phyloP scores from a whole-genome alignment of 2,113 vertebrate species.

The Stictonetta naevosa region DNA sequence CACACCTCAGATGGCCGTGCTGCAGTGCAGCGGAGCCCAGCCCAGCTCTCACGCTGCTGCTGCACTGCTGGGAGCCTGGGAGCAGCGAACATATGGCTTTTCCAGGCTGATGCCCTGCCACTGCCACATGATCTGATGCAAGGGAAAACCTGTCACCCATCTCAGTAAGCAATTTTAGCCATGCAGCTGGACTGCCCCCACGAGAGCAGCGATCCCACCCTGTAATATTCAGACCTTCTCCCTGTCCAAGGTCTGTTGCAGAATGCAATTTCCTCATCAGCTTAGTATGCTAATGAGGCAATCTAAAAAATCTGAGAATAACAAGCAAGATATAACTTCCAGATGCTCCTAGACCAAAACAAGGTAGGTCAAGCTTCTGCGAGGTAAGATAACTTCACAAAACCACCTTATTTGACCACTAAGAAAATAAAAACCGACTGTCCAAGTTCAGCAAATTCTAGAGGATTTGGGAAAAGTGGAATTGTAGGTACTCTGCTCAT shows the following conservation, averaged over 20 bases:
- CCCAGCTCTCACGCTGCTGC: not conserved
- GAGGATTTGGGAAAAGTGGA: not conserved
- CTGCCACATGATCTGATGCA: not conserved
- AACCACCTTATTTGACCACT: not conserved
- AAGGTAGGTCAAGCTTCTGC: not conserved
- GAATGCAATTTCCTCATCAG: not conserved
- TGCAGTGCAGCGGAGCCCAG: not conserved
- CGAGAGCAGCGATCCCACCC: no score
- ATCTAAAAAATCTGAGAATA: not conserved
- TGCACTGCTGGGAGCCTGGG: not conserved
- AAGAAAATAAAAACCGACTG: not conserved
- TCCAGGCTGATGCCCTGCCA: not conserved
- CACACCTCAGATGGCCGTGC: not conserved
- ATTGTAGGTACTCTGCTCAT: not conserved
- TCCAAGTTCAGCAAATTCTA: not conserved
- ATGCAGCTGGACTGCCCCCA: not conserved
- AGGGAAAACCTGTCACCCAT: not conserved
- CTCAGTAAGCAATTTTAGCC: not conserved
- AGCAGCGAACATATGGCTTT: not conserved
- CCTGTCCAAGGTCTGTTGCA: fast-evolving
- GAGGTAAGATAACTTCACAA: not conserved
- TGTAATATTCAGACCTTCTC: no score
- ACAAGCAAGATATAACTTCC: not conserved
- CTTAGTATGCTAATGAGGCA: not conserved
- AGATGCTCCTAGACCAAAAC: not conserved